Base-by-base conservation (phyloP, 2,888 invertebrate species). In the Cryptocheilus praepositus region DNA sequence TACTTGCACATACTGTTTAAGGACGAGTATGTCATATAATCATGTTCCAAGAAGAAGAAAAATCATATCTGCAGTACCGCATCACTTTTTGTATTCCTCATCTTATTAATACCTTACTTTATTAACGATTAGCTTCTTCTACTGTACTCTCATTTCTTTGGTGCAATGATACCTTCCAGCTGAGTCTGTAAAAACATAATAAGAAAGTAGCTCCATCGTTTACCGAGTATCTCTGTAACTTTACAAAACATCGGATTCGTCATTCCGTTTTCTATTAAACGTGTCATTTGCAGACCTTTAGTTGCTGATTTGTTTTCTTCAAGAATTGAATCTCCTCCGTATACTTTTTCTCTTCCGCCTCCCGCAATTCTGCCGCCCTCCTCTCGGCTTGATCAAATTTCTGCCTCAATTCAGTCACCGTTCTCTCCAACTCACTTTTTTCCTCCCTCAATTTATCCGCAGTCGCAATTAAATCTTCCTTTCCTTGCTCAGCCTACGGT, bases 91-190 rank as follows among this genome's bases (percentile, higher is more conserved):
- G 25, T 21, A 53, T 13, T 3, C 28, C 36, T 11, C 11, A 11
- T 54, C 3, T 5, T n/a, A 54, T 18, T 36, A 16, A 13, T n/a
- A 53, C 19, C 15, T 7, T 0, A 54, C 2, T 28, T 54, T 28
- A 16, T 16, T 11, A 28, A 51, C 13, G 1, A 16, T 13, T 16
- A 49, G 19, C 15, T 59, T 4, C 61, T 55, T 22, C 19, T 19
- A 15, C 57, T 36, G 43, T 58, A 16, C 59, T 28, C 44, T 91
- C 92, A 96, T 90, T 97, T 97, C 91, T 96, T 97, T 28, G 97
- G 96, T 63, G 97, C 96, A 79, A 97, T 96, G 79, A 98, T 97
- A 78, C 97, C 97, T 90, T 98, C 97, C 76, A 98, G 90, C 91
- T 98, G 97, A 54, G 96, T 94, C 95, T 95, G 90, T 84, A 91